Base-by-base conservation (phyloP, 2,888 invertebrate genomes). In the Cerastoderma edule region DNA sequence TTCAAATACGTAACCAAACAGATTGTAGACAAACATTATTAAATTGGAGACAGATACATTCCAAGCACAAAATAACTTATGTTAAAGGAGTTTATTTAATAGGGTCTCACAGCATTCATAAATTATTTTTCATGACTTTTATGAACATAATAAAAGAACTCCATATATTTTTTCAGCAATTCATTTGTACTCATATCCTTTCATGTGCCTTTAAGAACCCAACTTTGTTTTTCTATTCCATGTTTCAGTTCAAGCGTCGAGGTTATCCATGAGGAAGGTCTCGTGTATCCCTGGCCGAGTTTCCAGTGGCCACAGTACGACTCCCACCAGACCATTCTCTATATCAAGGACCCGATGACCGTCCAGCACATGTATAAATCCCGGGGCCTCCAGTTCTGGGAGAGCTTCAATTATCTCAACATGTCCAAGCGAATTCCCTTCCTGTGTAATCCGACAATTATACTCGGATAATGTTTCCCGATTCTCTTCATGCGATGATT, bases 361-460 rank as follows among this genome's bases (percentile, higher is more conserved):
- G 60, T 60, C 6, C 35, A 33, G 30, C 65, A 65, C 46, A 65
- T 81, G 33, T 30, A 48, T 10, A 72, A 65, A 35, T 46, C 81
- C 1, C 44, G 24, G 13, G 78, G 81, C 3, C 24, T 78, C 27
- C 56, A 64, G 32, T 81, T 81, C 68, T 81, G 81, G 81, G 67
- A 67, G 10, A 71, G 75, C 44, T 81, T 63, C 44, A 71, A 78
- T 44, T 81, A 78, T 48, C 72, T 81, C 6, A 75, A 81, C 39
- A 27, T 81, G 3, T 53, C 78, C 6, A 46, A 28, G 19, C 54
- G 27, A 13, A 53, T 80, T 6, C 77, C 80, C 1, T 69, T 73
- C 33, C 39, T 60, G 2, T 81, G 81, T 57, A n/a, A 32, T 6
- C 6, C 22, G 1, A 33, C 28, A 1, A 28, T 64, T n/a, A 28